phyloP scores from a whole-genome alignment of 1,140 invertebrate genomes.

The honey bee (Apis mellifera) region DNA sequence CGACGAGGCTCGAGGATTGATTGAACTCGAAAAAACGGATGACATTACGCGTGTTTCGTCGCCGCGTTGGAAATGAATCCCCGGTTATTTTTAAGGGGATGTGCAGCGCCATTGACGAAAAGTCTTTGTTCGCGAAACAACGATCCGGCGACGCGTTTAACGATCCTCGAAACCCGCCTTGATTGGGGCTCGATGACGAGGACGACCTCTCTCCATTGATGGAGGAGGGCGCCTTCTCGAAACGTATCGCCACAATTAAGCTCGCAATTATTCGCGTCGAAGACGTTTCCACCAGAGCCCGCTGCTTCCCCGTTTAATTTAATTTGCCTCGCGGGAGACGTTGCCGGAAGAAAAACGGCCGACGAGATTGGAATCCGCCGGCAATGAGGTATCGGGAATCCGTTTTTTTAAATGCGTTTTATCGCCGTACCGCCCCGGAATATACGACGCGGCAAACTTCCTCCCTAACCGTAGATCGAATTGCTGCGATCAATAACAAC shows the following conservation, averaged over 20 bases:
- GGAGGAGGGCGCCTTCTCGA: slow-evolving; percentile 18
- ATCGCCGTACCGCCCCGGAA: slow-evolving; percentile 33
- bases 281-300: slow-evolving; percentile 33
- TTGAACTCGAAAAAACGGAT: not conserved
- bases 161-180: slow-evolving; percentile 38
- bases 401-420: slow-evolving; percentile 57
- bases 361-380: slow-evolving; percentile 55
- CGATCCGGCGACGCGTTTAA: slow-evolving; percentile 27
- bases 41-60: not conserved
- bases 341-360: slow-evolving; percentile 58
- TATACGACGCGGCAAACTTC: slow-evolving; percentile 3
- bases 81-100: not conserved
- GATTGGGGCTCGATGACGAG: slow-evolving; percentile 48
- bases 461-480: not conserved
- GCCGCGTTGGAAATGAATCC: too few species aligned
- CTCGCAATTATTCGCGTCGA: slow-evolving; percentile 62
- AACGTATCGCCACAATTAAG: slow-evolving; percentile 68
- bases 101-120: not conserved
- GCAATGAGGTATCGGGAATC: slow-evolving; percentile 36
- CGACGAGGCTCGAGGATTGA: too few species aligned
- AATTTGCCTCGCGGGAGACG: slow-evolving; percentile 62
- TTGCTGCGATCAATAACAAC: slow-evolving; percentile 7
- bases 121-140: not conserved
- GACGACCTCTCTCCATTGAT: slow-evolving; percentile 29
- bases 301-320: slow-evolving; percentile 55